Base-by-base conservation (phyloP, 1,140 invertebrate species). In the Caerostris extrusa region DNA sequence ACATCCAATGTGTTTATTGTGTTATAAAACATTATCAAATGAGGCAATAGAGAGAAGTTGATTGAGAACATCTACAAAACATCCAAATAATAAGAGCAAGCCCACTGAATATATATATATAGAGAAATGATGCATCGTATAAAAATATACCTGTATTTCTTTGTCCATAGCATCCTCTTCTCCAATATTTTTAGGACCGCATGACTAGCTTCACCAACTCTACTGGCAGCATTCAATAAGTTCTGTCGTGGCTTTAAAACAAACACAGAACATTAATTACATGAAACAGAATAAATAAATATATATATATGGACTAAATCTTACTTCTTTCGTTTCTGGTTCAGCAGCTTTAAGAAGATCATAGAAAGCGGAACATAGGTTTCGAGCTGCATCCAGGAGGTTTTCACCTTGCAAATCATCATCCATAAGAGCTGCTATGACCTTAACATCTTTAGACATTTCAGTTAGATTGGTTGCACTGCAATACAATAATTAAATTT, bases 161-260 rank as follows among this genome's bases (percentile, higher is more conserved):
- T 97, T 98, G 90, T 97, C 96, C 64, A 97, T 97, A 53, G 97
- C 97, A 56, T 98, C 98, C 90, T 98, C 98, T 95, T 99, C 98
- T n/a, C 98, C 98, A 95, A 99, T 99, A 67, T 98, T 98, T 94
- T 97, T n/a, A 99, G 97, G 0, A 99, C 98, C 95, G 98, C 97
- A 71, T 98, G 98, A 67, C 98, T 99, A 0, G 99, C 98, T 96
- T 99, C 99, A 5, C 99, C 99, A 55, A 99, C 98, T 90, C 98
- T 97, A 53, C 98, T 98, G 0, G 99, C 99, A 7, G 99, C 99
- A 95, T 98, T 98, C 17, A 99, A 97, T 6, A 99, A 96, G 95
- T 97, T 99, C 96, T 99, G 98, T 53, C 98, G 97, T 0, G 98
- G 98, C 97, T 98, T 96, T 69, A 95, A 77, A 10, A 69, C 58